Percentiles rank a stretch among this genome's conserved stretches.
Evolutionary conservation across 2,797 vertebrate species (phyloP).

Genomic region (Emydoidea blandingii): DNA sequence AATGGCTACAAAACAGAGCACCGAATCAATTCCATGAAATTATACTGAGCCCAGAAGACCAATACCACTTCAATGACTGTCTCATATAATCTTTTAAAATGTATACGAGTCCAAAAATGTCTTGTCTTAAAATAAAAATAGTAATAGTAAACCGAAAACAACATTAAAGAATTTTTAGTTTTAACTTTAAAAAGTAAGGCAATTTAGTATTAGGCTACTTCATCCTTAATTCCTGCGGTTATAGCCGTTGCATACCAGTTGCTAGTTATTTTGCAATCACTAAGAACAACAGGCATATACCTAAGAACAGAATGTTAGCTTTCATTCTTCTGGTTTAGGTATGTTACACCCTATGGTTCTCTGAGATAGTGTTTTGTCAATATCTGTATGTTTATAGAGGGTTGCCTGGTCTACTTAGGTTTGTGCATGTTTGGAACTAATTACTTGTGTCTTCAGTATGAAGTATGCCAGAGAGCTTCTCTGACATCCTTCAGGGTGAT

Average conservation of each 20-base stretch:
- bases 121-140: neutral
- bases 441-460: neutral
- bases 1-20: neutral
- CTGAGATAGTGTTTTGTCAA: neutral
- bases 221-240: neutral
- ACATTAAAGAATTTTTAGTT: neutral
- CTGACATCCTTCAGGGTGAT: accelerated
- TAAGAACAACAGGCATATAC: neutral
- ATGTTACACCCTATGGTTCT: neutral
- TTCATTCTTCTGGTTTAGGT: neutral
- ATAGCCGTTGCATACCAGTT: neutral
- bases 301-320: neutral
- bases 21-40: neutral
- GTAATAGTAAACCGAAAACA: neutral
- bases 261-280: neutral
- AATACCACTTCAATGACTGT: neutral
- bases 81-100: neutral
- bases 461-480: neutral
- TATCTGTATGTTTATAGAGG: neutral
- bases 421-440: neutral
- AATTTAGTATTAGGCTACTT: neutral
- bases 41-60: neutral
- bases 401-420: neutral
- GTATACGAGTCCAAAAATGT: neutral
- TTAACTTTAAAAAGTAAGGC: neutral